Base-by-base conservation (phyloP, 2,888 invertebrate species). In the Limnephilus lunatus region DNA sequence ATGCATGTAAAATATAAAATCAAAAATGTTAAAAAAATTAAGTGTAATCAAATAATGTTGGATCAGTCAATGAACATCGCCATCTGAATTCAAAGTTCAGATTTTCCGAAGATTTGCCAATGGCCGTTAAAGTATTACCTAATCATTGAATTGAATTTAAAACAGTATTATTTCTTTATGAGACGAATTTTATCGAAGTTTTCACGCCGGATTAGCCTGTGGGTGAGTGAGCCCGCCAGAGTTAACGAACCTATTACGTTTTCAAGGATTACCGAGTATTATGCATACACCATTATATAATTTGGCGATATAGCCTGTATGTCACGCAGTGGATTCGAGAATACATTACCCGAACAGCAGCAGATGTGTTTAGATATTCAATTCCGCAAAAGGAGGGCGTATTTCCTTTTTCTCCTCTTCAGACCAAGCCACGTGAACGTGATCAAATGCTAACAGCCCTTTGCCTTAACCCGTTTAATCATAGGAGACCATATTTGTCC, bases 221-320 rank as follows among this genome's bases (percentile, higher is more conserved):
- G 25, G 30, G 82, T 82, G 30, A 31, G 19, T 82, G 82, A 32
- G 82, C 82, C 82, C 82, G 30, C 53, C 80, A 80, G 87, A 88
- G 88, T 88, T 68, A 88, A 88, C 68, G 88, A 88, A 88, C 88
- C 88, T 68, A 88, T 88, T 68, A 80, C 31, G 32, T 25, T 88
- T 88, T 88, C 88, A 88, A 88, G 88, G 88, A 88, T 88, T 68
- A 88, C 88, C 32, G 35, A 88, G 48, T 53, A 85, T 86, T 48
- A n/a, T 31, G 80, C 44, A 86, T 88, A 80, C 30, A 31, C 31
- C 30, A 31, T 87, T 30, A 87, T 19, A 68, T 87, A 87, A 87
- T 87, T 87, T 68, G 87, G 87, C 32, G 87, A 88, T 88, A 80
- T 35, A 88, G 35, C 39, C 11, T 88, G 68, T 25, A 48, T 86